These are phyloP conservation scores for Aptenodytes patagonicus DNA, from an alignment of 2,113 vertebrate species.

Conservation along the genomic window DNA sequence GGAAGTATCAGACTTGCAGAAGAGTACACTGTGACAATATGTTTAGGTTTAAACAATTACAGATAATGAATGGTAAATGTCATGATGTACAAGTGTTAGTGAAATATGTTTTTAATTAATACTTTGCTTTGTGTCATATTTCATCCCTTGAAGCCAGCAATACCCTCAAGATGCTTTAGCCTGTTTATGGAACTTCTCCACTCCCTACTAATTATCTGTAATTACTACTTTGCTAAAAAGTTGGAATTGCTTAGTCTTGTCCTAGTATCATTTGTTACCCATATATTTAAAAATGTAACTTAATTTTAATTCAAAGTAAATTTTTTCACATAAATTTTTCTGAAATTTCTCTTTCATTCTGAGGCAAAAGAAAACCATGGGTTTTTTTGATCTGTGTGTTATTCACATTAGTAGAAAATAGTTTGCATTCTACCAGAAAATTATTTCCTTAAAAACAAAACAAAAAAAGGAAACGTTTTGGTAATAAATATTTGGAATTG, in stretches of 20 bases:
- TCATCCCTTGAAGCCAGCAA: conserved; percentile 26
- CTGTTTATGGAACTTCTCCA: neutral
- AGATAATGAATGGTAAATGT: conserved; percentile 47
- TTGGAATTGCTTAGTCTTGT: conserved; percentile 10
- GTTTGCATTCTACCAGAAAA: neutral
- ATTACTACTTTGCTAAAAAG: conserved; percentile 29
- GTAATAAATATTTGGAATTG: neutral
- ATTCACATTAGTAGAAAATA: neutral
- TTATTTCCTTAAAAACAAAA: neutral
- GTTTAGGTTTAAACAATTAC: conserved; percentile 48
- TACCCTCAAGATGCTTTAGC: neutral
- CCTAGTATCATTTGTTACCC: neutral
- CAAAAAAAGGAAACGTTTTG: neutral
- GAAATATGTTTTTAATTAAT: conserved; percentile 52
- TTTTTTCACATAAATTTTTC: neutral
- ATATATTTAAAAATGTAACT: neutral
- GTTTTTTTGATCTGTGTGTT: neutral
- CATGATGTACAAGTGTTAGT: conserved; percentile 46
- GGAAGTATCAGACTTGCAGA: neutral
- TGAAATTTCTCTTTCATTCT: neutral
- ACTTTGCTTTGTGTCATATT: conserved; percentile 29
- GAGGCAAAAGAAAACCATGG: neutral
- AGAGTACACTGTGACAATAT: neutral
- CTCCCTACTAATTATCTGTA: conserved; percentile 22
- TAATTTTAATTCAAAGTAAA: neutral